Percentiles rank a stretch among this genome's conserved stretches.
Evolutionary conservation across 2,888 invertebrate species (phyloP).

Genomic region (Unio delphinus): DNA sequence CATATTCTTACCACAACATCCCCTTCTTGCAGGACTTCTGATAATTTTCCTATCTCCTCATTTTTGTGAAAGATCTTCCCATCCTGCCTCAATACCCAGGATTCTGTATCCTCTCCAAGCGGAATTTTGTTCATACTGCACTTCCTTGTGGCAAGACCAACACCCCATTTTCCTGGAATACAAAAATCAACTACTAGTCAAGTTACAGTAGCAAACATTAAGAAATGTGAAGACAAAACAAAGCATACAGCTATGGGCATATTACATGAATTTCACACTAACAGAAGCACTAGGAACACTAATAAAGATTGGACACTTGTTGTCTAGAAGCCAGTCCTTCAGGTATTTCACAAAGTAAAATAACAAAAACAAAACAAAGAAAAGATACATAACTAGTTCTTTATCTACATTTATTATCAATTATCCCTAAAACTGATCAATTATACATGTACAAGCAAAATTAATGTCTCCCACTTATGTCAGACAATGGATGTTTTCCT

Average conservation of each 20-base stretch:
- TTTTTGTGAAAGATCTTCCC: slow-evolving; percentile 89
- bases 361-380: too few relatives aligned
- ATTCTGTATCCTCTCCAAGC: slow-evolving; percentile 88
- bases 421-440: too few relatives aligned
- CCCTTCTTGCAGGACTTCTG: slow-evolving; percentile 86
- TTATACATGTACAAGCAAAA: too few relatives aligned
- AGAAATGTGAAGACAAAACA: neutral
- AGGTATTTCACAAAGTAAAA: too few relatives aligned
- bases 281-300: too few relatives aligned
- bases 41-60: slow-evolving; percentile 81
- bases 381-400: too few relatives aligned
- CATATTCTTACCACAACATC: slow-evolving; percentile 83
- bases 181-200: neutral
- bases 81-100: slow-evolving; percentile 94
- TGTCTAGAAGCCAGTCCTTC: too few relatives aligned
- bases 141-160: slow-evolving; percentile 91
- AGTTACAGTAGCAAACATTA: slow-evolving; percentile 1
- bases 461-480: too few relatives aligned
- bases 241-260: neutral
- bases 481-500: too few relatives aligned
- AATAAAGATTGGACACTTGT: too few relatives aligned
- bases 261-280: neutral
- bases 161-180: slow-evolving; percentile 81
- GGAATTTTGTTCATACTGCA: slow-evolving; percentile 89
- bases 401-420: too few relatives aligned